Percentiles rank a stretch among this genome's conserved stretches.
Evolutionary conservation across 2,888 invertebrate species (phyloP).

Genomic region (Cosmia pyralina): DNA sequence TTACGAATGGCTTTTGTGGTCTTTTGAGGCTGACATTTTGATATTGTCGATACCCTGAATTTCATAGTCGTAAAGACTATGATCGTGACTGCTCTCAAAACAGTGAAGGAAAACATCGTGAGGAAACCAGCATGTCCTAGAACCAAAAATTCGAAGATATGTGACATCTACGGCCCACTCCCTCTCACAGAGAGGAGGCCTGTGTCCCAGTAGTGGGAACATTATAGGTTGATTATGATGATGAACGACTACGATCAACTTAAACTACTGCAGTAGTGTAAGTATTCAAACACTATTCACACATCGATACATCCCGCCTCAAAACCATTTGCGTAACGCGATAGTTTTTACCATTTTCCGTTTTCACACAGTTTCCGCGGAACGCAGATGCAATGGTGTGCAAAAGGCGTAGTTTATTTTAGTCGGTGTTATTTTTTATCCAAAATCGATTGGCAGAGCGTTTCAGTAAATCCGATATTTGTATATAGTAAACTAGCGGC

Average conservation of each 20-base stretch:
- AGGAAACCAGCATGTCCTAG: no score
- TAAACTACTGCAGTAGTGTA: background rate
- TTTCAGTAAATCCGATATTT: background rate
- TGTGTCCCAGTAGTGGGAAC: no score
- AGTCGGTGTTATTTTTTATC: background rate
- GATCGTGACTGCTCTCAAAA: no score
- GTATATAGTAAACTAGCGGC: background rate
- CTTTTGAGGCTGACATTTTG: background rate
- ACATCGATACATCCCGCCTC: background rate
- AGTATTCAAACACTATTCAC: background rate
- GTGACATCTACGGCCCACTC: no score
- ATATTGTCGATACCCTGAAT: background rate
- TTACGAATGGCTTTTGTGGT: background rate
- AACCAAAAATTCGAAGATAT: no score
- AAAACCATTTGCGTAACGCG: background rate
- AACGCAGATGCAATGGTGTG: background rate
- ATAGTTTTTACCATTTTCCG: background rate
- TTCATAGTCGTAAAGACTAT: background rate
- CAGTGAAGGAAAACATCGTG: no score
- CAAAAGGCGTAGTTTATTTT: background rate
- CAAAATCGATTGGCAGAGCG: background rate
- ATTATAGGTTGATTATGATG: no score
- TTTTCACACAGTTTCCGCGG: background rate
- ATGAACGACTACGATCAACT: background rate
- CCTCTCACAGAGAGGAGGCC: no score